Evolutionary conservation across 2,888 invertebrate species (phyloP).

Genomic region (Drosophila merina): DNA sequence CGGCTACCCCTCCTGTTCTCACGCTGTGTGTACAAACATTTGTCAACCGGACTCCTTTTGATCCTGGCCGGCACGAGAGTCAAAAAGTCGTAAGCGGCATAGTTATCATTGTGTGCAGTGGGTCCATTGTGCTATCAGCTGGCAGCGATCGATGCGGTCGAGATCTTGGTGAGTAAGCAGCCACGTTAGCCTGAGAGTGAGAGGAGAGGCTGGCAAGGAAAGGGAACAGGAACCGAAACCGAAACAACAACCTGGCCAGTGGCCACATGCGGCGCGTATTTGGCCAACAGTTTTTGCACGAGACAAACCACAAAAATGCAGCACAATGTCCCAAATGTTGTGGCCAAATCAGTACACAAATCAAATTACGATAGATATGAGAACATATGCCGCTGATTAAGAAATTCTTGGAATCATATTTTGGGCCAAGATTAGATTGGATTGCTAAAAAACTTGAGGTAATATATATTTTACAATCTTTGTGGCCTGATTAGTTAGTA

Average conservation of each 20-base stretch:
- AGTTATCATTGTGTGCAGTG: constrained; percentile 70
- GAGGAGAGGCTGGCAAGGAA: constrained; percentile 10
- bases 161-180: constrained; percentile 51
- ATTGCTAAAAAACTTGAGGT: neutral
- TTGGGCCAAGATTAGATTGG: neutral
- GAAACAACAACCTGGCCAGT: constrained; percentile 6
- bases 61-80: constrained; percentile 73
- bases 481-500: no score
- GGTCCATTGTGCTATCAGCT: constrained; percentile 73
- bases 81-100: constrained; percentile 70
- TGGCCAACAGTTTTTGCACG: constrained; percentile 69
- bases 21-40: constrained; percentile 68
- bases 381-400: constrained; percentile 30
- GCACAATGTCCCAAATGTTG: constrained; percentile 36
- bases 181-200: neutral
- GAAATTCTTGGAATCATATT: constrained; percentile 10
- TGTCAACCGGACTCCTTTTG: constrained; percentile 76
- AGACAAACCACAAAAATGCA: constrained; percentile 64
- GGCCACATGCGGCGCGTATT: constrained; percentile 72
- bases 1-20: constrained; percentile 20
- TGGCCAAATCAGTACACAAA: constrained; percentile 55
- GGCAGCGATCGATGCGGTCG: constrained; percentile 72
- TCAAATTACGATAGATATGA: constrained; percentile 30
- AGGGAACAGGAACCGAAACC: constrained; percentile 22
- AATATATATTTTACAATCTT: neutral